A percentile compares a stretch with the other conserved stretches of the same genome.
Evolutionary conservation across 64 coral and sea anemone genomes (phyloP).

Genomic region (Porites australiensis): DNA sequence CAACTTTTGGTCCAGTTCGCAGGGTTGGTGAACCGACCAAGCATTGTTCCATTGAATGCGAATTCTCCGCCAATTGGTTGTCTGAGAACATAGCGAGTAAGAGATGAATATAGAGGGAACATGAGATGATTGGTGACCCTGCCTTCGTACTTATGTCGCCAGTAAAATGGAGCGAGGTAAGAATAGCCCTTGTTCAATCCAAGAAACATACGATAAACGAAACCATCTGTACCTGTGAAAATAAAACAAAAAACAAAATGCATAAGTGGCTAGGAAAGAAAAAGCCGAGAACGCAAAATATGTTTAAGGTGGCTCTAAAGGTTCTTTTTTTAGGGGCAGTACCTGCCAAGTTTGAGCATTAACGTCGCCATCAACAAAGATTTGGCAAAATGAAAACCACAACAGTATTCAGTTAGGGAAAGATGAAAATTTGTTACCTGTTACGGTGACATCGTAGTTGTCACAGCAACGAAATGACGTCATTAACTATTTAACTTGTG

Average conservation of each 20-base stretch:
- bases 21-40: background rate
- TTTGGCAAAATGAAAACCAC: too few species aligned
- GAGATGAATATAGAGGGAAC: slow-evolving; percentile 38
- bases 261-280: too few species aligned
- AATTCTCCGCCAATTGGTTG: slow-evolving; percentile 74
- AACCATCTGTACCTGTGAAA: background rate
- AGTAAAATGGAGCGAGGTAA: slow-evolving; percentile 38
- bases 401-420: too few species aligned
- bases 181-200: slow-evolving; percentile 55
- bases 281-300: too few species aligned
- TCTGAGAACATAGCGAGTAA: slow-evolving; percentile 36
- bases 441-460: too few species aligned
- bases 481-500: too few species aligned
- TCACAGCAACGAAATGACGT: too few species aligned
- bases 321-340: too few species aligned
- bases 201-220: slow-evolving; percentile 43
- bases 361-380: too few species aligned
- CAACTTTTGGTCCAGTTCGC: background rate
- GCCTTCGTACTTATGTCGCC: slow-evolving; percentile 68
- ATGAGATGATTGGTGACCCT: slow-evolving; percentile 32
- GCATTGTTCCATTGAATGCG: slow-evolving; percentile 47
- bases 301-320: too few species aligned
- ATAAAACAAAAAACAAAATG: background rate
- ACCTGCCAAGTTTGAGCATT: too few species aligned
- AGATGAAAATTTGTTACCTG: too few species aligned